phyloP scores from a whole-genome alignment of 2,113 vertebrate genomes.

The Campylomormyrus tamandua region DNA sequence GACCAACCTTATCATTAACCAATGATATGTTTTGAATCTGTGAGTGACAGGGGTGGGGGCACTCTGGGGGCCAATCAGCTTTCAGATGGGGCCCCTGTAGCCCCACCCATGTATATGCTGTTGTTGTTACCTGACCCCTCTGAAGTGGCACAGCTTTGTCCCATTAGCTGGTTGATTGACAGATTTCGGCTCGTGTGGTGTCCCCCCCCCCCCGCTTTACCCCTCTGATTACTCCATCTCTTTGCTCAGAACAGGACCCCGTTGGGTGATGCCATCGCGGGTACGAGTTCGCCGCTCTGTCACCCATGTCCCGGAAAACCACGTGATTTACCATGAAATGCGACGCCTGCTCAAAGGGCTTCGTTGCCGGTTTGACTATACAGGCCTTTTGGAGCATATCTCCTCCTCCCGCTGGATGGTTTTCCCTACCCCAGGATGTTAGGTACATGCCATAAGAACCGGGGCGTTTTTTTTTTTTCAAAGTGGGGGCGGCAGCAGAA shows the following conservation, averaged over 20 bases:
- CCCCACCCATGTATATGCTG: not conserved
- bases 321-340: not conserved
- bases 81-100: not conserved
- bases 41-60: not conserved
- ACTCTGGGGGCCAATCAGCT: not conserved
- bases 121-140: not conserved
- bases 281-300: not conserved
- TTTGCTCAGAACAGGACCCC: not conserved
- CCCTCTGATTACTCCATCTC: too few species aligned
- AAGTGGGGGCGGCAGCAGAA: not conserved
- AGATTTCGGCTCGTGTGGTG: not conserved
- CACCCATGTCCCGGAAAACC: not conserved
- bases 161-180: not conserved
- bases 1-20: not conserved
- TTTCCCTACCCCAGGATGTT: not conserved
- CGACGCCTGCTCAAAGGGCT: not conserved
- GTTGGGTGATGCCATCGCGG: not conserved
- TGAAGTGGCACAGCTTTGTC: not conserved
- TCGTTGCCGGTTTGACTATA: not conserved
- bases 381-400: not conserved
- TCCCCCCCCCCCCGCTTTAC: too few species aligned
- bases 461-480: too few species aligned
- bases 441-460: not conserved
- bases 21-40: not conserved
- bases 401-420: not conserved